These are phyloP conservation scores for Hypsibius dujardini DNA, from an alignment of 1,140 invertebrate genomes.

Conservation along the genomic window DNA sequence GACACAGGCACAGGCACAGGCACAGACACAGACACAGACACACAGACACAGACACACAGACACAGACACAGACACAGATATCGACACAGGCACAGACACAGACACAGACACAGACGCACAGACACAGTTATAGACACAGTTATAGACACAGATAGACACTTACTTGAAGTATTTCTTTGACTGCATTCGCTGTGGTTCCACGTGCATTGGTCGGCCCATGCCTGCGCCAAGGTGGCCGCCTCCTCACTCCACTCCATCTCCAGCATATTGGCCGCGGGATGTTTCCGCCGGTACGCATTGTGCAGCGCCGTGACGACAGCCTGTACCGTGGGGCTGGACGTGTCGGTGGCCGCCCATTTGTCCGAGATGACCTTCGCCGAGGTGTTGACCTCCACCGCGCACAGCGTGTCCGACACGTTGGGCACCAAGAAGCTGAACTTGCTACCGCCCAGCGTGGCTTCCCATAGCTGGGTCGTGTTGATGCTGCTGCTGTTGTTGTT, in stretches of 20 bases:
- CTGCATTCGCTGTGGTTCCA: not conserved
- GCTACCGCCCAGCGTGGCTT: too few relatives aligned
- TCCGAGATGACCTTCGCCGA: not conserved
- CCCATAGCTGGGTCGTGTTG: too few relatives aligned
- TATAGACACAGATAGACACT: not conserved
- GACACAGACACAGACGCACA: too few relatives aligned
- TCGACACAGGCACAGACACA: too few relatives aligned
- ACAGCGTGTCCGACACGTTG: not conserved
- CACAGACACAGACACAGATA: not conserved
- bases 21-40: too few relatives aligned
- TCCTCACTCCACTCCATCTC: not conserved
- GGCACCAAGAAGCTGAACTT: not conserved
- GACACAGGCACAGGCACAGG: too few relatives aligned
- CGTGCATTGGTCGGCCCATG: not conserved
- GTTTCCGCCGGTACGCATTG: not conserved
- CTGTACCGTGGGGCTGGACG: conserved; percentile 1
- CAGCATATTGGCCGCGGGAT: conserved; percentile 5
- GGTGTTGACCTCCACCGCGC: not conserved
- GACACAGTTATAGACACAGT: not conserved
- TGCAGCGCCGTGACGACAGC: not conserved
- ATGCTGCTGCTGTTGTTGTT: too few relatives aligned
- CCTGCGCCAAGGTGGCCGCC: not conserved
- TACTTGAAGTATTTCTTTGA: not conserved
- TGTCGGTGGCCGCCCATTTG: not conserved
- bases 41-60: not conserved